These are phyloP conservation scores for Lapara coniferarum DNA, from an alignment of 2,888 invertebrate species.

Conservation along the genomic window DNA sequence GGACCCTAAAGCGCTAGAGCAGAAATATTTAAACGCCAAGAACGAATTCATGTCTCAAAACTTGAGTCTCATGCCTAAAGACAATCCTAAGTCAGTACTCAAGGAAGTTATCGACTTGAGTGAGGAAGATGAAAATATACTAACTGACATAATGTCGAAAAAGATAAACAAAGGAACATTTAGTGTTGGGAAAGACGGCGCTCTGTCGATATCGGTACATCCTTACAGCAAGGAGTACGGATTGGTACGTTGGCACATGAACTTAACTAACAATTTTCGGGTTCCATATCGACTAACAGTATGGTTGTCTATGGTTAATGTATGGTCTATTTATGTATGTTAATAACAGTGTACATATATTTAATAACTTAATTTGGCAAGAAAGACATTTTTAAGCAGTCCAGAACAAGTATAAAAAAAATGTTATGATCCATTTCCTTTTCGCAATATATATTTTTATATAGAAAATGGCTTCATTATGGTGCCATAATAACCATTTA, in stretches of 20 bases:
- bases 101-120: constrained; percentile 75
- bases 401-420: no score
- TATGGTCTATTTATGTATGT: constrained; percentile 23
- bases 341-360: neutral
- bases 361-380: neutral
- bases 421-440: no score
- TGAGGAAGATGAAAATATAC: constrained; percentile 64
- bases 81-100: constrained; percentile 58
- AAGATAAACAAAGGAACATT: constrained; percentile 69
- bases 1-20: constrained; percentile 68
- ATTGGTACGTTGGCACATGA: constrained; percentile 64
- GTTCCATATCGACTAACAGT: constrained; percentile 43
- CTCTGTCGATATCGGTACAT: constrained; percentile 74
- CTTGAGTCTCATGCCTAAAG: constrained; percentile 74
- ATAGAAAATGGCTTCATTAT: no score
- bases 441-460: no score
- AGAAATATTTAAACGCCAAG: constrained; percentile 77
- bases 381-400: no score
- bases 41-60: constrained; percentile 79
- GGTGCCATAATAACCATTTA: no score
- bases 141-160: constrained; percentile 66
- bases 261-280: constrained; percentile 49
- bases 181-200: constrained; percentile 74
- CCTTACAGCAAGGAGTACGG: constrained; percentile 54
- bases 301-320: constrained; percentile 24